A percentile compares a stretch with the other conserved stretches of the same genome.
Evolutionary conservation across 2,797 vertebrate genomes (phyloP).

Genomic region (Aratinga solstitialis): DNA sequence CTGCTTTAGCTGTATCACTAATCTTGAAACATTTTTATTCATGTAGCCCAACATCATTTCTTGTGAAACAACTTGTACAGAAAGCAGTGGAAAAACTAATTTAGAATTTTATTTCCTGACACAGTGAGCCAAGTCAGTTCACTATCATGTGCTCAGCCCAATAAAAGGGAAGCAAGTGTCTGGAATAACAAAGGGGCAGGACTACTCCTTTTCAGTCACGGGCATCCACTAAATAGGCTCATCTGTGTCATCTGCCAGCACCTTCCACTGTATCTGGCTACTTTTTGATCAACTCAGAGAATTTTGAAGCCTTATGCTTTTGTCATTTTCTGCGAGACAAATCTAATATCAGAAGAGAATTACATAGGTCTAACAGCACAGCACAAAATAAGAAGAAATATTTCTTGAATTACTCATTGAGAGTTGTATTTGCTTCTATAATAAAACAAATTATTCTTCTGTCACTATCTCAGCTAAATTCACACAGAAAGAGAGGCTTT

Average conservation of each 20-base stretch:
- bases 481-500: not conserved
- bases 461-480: not conserved
- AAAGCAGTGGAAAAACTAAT: not conserved
- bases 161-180: not conserved
- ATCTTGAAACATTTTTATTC: not conserved
- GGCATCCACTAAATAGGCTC: not conserved
- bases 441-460: not conserved
- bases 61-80: not conserved
- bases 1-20: not conserved
- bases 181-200: not conserved
- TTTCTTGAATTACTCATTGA: not conserved
- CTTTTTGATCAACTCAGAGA: not conserved
- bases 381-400: not conserved
- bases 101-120: not conserved
- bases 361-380: not conserved
- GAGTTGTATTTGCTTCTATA: not conserved
- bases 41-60: not conserved
- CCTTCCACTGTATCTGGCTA: not conserved
- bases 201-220: not conserved
- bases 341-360: not conserved
- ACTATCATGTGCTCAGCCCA: not conserved
- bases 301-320: not conserved
- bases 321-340: not conserved
- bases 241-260: not conserved
- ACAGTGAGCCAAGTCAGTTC: not conserved